Evolutionary conservation across 2,888 invertebrate genomes (phyloP).

Genomic region (Chydorus sphaericus): DNA sequence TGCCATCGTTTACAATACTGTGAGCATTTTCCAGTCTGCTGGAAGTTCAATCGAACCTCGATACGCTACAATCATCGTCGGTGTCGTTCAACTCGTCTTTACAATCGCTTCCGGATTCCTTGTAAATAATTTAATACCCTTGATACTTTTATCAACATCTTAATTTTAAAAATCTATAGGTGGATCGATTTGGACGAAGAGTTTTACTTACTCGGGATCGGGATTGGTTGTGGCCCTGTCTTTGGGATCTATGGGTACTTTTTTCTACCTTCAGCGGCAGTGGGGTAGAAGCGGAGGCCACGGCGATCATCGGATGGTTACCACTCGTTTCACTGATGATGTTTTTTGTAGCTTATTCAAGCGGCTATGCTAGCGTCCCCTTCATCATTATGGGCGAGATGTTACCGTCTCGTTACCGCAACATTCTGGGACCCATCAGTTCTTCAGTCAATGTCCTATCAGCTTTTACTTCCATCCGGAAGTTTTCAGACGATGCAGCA

Average conservation of each 20-base stretch:
- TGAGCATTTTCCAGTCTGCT: conserved; percentile 16
- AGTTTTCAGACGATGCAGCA: neutral
- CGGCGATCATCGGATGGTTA: conserved; percentile 48
- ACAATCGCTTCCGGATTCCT: no score
- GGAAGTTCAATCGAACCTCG: conserved; percentile 14
- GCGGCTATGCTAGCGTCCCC: conserved; percentile 71
- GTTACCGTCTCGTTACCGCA: neutral
- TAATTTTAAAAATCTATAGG: no score
- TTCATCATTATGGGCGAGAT: conserved; percentile 9
- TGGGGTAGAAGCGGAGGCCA: neutral
- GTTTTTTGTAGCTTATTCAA: conserved; percentile 71
- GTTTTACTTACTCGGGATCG: conserved; percentile 69
- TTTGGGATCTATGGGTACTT: conserved; percentile 51
- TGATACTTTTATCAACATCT: no score
- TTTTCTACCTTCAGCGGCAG: conserved; percentile 51
- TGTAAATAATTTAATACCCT: no score
- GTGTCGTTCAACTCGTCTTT: conserved; percentile 10
- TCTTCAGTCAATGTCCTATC: neutral
- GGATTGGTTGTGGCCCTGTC: conserved; percentile 60
- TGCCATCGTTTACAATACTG: conserved; percentile 17
- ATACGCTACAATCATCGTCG: conserved; percentile 15
- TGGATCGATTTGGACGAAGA: conserved; percentile 79
- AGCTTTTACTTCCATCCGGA: no score
- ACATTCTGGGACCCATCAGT: conserved; percentile 1
- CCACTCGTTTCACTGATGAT: conserved; percentile 64